phyloP scores from a whole-genome alignment of 2,113 vertebrate genomes.

The Nematolebias whitei region DNA sequence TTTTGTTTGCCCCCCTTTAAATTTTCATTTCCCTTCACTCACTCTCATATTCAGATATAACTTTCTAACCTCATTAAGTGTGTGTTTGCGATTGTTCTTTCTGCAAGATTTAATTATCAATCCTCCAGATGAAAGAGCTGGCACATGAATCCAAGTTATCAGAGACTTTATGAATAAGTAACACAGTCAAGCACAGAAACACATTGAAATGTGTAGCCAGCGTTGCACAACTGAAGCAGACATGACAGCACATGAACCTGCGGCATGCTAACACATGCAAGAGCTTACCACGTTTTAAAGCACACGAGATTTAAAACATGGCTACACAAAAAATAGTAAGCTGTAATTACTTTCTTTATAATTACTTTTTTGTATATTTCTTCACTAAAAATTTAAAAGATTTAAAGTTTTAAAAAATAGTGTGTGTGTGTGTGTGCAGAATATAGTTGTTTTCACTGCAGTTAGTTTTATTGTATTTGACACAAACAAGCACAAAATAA shows the following conservation, averaged over 20 bases:
- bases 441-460: not conserved
- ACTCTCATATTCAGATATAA: not conserved
- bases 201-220: slow-evolving; percentile 3
- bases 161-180: slow-evolving; percentile 10
- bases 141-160: slow-evolving; percentile 18
- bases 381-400: too few relatives aligned
- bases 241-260: not conserved
- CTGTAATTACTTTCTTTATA: too few relatives aligned
- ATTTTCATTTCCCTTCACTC: not conserved
- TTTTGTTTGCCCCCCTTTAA: not conserved
- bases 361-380: too few relatives aligned
- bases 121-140: slow-evolving; percentile 31
- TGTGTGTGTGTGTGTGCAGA: not conserved
- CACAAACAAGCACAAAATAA: not conserved
- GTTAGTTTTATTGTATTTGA: slow-evolving; percentile 18
- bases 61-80: slow-evolving; percentile 5
- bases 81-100: slow-evolving; percentile 15
- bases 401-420: too few relatives aligned
- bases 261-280: too few relatives aligned
- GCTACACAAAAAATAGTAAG: not conserved
- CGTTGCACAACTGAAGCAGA: slow-evolving; percentile 28
- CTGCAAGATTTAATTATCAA: slow-evolving; percentile 27
- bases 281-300: too few relatives aligned
- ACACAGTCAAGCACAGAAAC: not conserved
- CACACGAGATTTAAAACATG: too few relatives aligned